Percentiles rank a stretch among this genome's conserved stretches.
Evolutionary conservation across 2,113 vertebrate species (phyloP).

Genomic region (Gorsachius goisagi): DNA sequence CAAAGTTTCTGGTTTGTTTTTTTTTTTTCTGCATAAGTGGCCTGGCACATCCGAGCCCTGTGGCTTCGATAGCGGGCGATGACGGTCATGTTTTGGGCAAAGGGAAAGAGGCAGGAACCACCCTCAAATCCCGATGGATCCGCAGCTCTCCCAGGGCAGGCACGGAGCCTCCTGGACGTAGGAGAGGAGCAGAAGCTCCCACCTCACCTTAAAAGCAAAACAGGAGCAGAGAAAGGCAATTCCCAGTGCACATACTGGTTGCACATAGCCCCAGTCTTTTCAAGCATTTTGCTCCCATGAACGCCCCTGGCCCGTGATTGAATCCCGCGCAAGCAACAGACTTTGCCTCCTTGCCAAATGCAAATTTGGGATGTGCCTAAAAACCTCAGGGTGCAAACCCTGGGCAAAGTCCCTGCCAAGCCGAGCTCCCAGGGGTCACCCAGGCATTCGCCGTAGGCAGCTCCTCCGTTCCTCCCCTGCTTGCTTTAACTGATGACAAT

Average conservation of each 20-base stretch:
- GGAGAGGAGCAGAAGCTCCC: neutral
- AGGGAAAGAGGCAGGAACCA: neutral
- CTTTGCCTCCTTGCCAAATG: neutral
- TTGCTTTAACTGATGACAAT: neutral
- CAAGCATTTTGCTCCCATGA: neutral
- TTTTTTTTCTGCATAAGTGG: neutral
- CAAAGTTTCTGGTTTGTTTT: neutral
- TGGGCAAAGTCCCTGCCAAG: neutral
- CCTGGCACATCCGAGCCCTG: neutral
- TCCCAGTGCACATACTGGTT: accelerated
- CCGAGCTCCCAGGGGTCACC: neutral
- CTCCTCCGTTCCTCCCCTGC: neutral
- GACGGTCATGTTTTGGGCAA: accelerated
- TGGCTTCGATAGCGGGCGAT: accelerated
- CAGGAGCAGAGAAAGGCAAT: neutral
- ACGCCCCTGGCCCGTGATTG: accelerated
- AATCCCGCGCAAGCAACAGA: neutral
- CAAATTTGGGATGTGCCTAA: neutral
- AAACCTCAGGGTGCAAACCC: neutral
- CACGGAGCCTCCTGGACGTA: neutral
- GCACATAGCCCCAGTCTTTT: neutral
- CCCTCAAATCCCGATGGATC: neutral
- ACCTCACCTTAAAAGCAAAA: neutral
- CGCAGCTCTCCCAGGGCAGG: neutral
- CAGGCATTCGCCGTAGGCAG: neutral